Evolutionary conservation across 1,140 invertebrate genomes (phyloP), one percentile per base, ranked within the genome.

Genomic region (Artemia franciscana): DNA sequence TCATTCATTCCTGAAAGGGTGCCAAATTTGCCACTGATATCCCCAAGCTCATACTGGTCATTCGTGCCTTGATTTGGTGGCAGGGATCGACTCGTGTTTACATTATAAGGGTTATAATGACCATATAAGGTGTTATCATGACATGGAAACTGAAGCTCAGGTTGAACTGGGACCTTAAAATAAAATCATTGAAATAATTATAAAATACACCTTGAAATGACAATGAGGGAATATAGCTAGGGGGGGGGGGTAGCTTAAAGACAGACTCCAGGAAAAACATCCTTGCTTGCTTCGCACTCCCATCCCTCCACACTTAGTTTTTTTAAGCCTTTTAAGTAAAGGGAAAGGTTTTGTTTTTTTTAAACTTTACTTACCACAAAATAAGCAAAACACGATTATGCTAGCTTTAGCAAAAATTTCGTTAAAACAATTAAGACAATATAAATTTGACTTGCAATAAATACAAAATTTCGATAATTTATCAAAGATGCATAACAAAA

Each of bases 1-100:
- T 77, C 75, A 18, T 69, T 66, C 26, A 70, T 65, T 23, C 68
- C 71, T 12, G 70, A 67, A 9, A 81, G 65, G 0, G 67, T 66
- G 0, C 90, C 91, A 72, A 88, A 91, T 75, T 95, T 96, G 18
- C 85, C 84, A 70, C 88, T 90, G 0, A 96, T 72, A 72, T 94
- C 88, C 0, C 91, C 91, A 67, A 91, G 79, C 75, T 88, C 83
- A 70, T 90, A 91, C 68, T 89, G 83, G 75, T 93, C 89, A 15
- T 79, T 79, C 0, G 84, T 88, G 39, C 88, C 74, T 67, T 77
- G 76, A 5, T 73, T 74, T 2, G 83, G 72, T 1, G 75, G 73
- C 1, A 84, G 84, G 24, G 77, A 78, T 1, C 75, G 71, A 2
- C 74, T 74, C 2, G 77, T 74, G 69, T 82, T 80, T 0, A 88